A percentile compares a stretch with the other conserved stretches of the same genome.
phyloP scores from a whole-genome alignment of 2,888 invertebrate species.

The Proisotoma minuta region DNA sequence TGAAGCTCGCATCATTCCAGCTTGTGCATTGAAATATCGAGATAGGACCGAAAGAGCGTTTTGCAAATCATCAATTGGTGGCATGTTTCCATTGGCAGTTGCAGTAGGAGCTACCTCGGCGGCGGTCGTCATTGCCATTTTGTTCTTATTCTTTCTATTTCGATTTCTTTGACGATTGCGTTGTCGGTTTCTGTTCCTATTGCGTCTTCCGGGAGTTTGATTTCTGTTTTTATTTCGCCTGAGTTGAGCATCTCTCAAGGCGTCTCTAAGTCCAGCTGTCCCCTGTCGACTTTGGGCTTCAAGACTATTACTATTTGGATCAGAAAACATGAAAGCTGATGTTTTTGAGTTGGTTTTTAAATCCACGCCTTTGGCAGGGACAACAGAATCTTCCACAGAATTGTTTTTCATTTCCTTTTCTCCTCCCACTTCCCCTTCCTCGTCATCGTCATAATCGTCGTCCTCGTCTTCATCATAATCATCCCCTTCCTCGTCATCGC shows the following conservation, averaged over 20 bases:
- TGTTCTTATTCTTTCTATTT: not conserved
- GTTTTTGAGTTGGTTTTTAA: not conserved
- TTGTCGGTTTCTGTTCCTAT: not conserved
- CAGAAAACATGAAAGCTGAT: slow-evolving; percentile 9
- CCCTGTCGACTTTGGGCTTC: slow-evolving; percentile 5
- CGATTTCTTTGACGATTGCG: not conserved
- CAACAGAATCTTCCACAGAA: slow-evolving; percentile 2
- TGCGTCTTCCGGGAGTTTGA: not conserved
- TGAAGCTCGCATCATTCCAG: not conserved
- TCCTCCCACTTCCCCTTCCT: not conserved
- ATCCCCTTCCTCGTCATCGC: not conserved
- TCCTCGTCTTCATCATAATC: not conserved
- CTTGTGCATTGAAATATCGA: not conserved
- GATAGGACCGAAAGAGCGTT: not conserved
- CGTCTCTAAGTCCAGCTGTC: not conserved
- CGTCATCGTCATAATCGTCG: not conserved
- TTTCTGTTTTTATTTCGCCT: not conserved
- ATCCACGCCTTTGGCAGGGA: not conserved
- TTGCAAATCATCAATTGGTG: not conserved
- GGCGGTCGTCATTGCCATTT: not conserved
- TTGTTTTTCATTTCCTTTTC: not conserved
- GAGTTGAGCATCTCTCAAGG: no score
- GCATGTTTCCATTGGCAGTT: not conserved
- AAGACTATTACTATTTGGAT: slow-evolving; percentile 1
- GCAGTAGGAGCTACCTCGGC: not conserved